phyloP scores from a whole-genome alignment of 2,797 vertebrate species.

The Setipinna tenuifilis region DNA sequence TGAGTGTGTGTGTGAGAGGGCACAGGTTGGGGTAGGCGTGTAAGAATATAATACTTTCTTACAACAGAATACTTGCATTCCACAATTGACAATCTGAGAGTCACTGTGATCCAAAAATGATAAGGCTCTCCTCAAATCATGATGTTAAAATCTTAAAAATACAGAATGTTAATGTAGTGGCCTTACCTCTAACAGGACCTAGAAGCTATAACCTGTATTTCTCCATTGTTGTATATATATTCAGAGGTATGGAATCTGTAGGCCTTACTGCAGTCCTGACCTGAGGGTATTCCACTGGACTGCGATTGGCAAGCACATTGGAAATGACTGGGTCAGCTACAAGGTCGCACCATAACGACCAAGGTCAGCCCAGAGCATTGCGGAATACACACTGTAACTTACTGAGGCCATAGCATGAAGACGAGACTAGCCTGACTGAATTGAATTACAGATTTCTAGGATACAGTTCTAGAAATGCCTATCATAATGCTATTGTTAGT shows the following conservation, averaged over 20 bases:
- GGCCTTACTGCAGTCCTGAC: not conserved
- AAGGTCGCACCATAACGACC: not conserved
- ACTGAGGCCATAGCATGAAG: too few species aligned
- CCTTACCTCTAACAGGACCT: not conserved
- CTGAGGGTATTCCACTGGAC: not conserved
- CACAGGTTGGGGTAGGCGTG: not conserved
- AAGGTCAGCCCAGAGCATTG: not conserved
- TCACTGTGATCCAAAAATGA: not conserved
- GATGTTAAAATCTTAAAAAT: not conserved
- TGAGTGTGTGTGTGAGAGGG: not conserved
- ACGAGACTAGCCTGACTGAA: too few species aligned
- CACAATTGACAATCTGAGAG: not conserved
- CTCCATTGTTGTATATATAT: too few species aligned
- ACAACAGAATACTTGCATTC: not conserved
- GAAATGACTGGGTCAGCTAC: not conserved
- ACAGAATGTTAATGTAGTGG: not conserved
- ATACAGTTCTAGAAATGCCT: too few species aligned
- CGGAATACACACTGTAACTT: too few species aligned
- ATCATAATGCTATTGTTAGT: too few species aligned
- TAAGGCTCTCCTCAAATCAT: not conserved
- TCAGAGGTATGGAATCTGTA: too few species aligned
- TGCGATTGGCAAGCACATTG: not conserved
- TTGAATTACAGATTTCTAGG: too few species aligned
- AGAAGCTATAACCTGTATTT: too few species aligned
- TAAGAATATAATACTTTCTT: not conserved